These are phyloP conservation scores for Pogonocichla stellata DNA, from an alignment of 2,113 vertebrate species.

Conservation along the genomic window DNA sequence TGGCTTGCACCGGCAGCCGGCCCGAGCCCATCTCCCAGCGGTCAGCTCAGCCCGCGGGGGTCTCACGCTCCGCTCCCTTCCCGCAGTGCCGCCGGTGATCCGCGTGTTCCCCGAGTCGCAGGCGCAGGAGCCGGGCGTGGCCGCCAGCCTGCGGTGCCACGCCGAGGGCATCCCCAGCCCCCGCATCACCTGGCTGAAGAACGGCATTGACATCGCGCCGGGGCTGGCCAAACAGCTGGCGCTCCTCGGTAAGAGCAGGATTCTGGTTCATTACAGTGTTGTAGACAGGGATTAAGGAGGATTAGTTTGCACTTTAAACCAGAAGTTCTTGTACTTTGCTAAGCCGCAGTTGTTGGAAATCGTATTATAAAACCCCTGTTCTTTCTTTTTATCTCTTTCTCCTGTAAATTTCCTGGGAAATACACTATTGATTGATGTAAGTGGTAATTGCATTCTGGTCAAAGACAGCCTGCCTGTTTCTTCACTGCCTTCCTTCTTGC, in stretches of 20 bases:
- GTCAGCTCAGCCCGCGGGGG: accelerated
- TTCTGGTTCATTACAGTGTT: not conserved
- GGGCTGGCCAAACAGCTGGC: conserved; percentile 87
- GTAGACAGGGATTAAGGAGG: not conserved
- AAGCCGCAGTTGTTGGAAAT: not conserved
- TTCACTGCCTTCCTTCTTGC: not conserved
- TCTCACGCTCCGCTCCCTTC: not conserved
- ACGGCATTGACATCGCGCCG: conserved; percentile 87
- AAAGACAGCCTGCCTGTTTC: not conserved
- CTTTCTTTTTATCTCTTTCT: not conserved
- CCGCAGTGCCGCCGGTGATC: conserved; percentile 93
- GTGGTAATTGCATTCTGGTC: not conserved
- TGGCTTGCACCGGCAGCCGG: not conserved
- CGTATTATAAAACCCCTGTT: not conserved
- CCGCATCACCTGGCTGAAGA: conserved; percentile 93
- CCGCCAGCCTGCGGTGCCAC: conserved; percentile 88
- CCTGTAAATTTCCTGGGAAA: not conserved
- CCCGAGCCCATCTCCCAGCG: accelerated
- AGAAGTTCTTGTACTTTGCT: not conserved
- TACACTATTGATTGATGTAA: not conserved
- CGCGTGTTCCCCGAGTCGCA: conserved; percentile 94
- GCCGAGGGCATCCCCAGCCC: conserved; percentile 94
- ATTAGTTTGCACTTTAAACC: not conserved
- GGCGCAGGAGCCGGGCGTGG: conserved; percentile 92
- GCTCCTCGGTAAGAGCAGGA: conserved; percentile 82